These are phyloP conservation scores for Diarsia rubi DNA, from an alignment of 2,888 invertebrate genomes.

Conservation along the genomic window DNA sequence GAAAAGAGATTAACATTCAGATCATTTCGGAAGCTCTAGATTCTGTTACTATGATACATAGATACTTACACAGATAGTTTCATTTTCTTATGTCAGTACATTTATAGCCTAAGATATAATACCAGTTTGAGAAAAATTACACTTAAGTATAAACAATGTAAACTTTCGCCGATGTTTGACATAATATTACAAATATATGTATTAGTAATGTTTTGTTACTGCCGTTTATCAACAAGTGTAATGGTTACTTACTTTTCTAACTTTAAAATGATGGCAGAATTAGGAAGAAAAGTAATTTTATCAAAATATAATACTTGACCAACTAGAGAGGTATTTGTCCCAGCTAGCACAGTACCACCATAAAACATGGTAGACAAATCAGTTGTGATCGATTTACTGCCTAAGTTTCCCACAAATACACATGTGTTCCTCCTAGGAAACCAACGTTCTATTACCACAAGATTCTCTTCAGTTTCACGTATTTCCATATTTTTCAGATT, in stretches of 20 bases:
- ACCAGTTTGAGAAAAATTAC: slow-evolving; percentile 17
- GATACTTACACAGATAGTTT: slow-evolving; percentile 12
- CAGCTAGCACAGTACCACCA: slow-evolving; percentile 91
- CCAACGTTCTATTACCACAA: slow-evolving; percentile 94
- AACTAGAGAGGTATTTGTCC: slow-evolving; percentile 81
- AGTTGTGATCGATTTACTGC: slow-evolving; percentile 90
- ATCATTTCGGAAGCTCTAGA: slow-evolving; percentile 59
- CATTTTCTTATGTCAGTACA: slow-evolving; percentile 13
- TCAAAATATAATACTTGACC: slow-evolving; percentile 86
- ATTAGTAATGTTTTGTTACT: slow-evolving; percentile 1
- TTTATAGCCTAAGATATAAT: slow-evolving; percentile 1
- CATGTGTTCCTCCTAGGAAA: slow-evolving; percentile 95
- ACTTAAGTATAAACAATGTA: background rate
- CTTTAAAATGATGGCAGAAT: slow-evolving; percentile 86
- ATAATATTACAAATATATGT: slow-evolving; percentile 8
- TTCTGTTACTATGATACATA: slow-evolving; percentile 37
- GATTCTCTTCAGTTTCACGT: slow-evolving; percentile 91
- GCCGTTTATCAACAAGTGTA: background rate
- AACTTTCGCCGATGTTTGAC: background rate
- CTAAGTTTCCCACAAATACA: slow-evolving; percentile 94
- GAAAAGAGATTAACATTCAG: slow-evolving; percentile 33
- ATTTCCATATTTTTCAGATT: slow-evolving; percentile 93
- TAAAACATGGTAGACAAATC: slow-evolving; percentile 95
- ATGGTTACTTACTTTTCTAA: slow-evolving; percentile 80
- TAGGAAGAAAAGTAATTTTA: slow-evolving; percentile 83